Percentiles rank a stretch among this genome's conserved stretches.
phyloP scores from a whole-genome alignment of 2,888 invertebrate genomes.

The Empis stercorea region DNA sequence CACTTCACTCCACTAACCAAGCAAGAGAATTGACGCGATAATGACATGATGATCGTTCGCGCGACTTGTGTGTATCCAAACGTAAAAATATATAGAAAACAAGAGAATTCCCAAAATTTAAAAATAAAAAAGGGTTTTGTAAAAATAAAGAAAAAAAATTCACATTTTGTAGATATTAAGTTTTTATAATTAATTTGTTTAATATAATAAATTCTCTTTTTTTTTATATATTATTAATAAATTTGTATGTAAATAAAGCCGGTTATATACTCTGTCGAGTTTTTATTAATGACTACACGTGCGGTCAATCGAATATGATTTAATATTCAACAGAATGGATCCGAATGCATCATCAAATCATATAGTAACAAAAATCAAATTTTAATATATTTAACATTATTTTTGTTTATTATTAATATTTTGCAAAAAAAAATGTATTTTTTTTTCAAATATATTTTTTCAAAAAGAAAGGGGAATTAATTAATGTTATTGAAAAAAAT shows the following conservation, averaged over 20 bases:
- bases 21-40: slow-evolving; percentile 9
- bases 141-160: not conserved
- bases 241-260: too few relatives aligned
- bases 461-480: too few relatives aligned
- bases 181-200: not conserved
- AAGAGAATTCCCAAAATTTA: not conserved
- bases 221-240: too few relatives aligned
- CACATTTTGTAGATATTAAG: too few relatives aligned
- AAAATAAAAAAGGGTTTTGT: not conserved
- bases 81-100: not conserved
- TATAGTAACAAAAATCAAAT: slow-evolving; percentile 22
- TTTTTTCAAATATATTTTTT: too few relatives aligned
- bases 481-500: too few relatives aligned
- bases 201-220: too few relatives aligned
- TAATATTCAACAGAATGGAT: slow-evolving; percentile 36
- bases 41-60: slow-evolving; percentile 3
- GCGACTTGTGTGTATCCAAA: slow-evolving; percentile 1
- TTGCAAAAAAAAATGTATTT: not conserved
- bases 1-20: slow-evolving; percentile 6
- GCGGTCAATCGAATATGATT: slow-evolving; percentile 38
- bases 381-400: not conserved
- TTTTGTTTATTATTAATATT: not conserved
- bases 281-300: slow-evolving; percentile 27
- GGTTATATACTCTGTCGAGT: too few relatives aligned
- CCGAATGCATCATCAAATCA: too few relatives aligned